These are phyloP conservation scores for Parotocinclus haroldoi DNA, from an alignment of 2,797 vertebrate species.

Conservation along the genomic window DNA sequence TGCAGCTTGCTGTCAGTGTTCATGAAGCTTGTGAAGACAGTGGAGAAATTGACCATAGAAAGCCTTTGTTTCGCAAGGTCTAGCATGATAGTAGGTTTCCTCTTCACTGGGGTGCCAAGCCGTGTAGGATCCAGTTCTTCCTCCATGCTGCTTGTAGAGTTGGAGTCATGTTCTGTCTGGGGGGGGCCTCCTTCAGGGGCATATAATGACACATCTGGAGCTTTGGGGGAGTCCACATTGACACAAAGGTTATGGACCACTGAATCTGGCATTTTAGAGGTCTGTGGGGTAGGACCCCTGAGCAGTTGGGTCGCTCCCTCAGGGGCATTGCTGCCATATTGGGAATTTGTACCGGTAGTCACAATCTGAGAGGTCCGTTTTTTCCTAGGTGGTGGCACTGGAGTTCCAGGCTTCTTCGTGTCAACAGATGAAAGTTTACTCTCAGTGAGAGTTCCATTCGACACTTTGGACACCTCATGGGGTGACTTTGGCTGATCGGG, in stretches of 20 bases:
- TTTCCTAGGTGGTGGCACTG: constrained; percentile 84
- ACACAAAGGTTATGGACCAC: background rate
- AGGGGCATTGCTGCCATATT: background rate
- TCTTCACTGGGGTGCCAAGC: constrained; percentile 56
- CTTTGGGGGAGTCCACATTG: constrained; percentile 54
- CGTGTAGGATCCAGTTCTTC: constrained; percentile 78
- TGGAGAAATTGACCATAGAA: constrained; percentile 75
- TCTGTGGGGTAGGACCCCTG: constrained; percentile 8
- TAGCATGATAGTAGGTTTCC: constrained; percentile 81
- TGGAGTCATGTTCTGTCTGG: constrained; percentile 81
- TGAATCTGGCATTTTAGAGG: constrained; percentile 15
- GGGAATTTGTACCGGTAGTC: no score
- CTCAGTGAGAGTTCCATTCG: constrained; percentile 41
- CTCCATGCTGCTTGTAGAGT: constrained; percentile 89
- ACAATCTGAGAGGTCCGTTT: constrained; percentile 64
- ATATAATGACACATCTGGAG: constrained; percentile 74
- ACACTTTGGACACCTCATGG: constrained; percentile 24
- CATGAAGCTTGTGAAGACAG: constrained; percentile 84
- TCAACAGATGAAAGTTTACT: constrained; percentile 28
- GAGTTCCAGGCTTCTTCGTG: constrained; percentile 53
- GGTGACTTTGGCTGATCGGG: background rate
- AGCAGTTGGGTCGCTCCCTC: background rate
- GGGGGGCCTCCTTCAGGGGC: constrained; percentile 64
- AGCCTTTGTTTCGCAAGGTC: constrained; percentile 83
- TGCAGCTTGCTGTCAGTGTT: constrained; percentile 85